A percentile compares a stretch with the other conserved stretches of the same genome.
These are phyloP conservation scores for Bathynomus jamesi DNA, from an alignment of 1,140 invertebrate genomes.

Conservation along the genomic window DNA sequence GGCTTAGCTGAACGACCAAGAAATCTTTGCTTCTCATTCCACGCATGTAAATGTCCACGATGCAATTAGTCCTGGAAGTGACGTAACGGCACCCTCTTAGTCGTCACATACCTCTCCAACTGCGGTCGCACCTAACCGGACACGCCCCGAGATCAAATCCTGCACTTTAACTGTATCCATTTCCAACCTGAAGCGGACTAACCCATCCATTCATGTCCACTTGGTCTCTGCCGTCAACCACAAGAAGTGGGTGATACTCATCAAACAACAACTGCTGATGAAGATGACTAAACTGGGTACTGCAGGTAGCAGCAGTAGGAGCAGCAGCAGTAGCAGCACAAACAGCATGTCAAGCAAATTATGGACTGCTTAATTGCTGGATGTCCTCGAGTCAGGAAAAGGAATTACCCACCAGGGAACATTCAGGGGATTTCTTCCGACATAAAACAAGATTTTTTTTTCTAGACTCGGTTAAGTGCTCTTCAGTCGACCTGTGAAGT, in stretches of 20 bases:
- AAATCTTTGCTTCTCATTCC: no score
- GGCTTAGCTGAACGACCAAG: no score
- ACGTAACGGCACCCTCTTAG: not conserved
- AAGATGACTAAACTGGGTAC: constrained; percentile 59
- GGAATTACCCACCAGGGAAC: constrained; percentile 36
- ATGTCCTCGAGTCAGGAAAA: constrained; percentile 6
- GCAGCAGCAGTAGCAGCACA: constrained; percentile 12
- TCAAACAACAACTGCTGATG: constrained; percentile 67
- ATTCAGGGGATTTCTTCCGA: constrained; percentile 25
- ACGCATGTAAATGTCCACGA: no score
- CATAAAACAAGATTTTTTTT: constrained; percentile 38
- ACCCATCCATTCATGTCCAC: constrained; percentile 54
- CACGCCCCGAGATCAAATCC: not conserved
- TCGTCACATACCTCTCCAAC: not conserved
- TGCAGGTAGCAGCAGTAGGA: constrained; percentile 38
- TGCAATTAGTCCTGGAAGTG: not conserved
- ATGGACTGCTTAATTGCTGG: not conserved
- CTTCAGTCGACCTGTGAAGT: not conserved
- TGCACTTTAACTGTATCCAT: not conserved
- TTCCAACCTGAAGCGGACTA: constrained; percentile 23
- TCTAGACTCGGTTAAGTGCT: constrained; percentile 14
- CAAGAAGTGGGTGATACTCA: constrained; percentile 54
- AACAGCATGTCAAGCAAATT: constrained; percentile 25
- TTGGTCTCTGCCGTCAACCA: constrained; percentile 73
- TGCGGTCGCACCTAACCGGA: not conserved